Evolutionary conservation across 1,140 invertebrate genomes (phyloP).

Genomic region (Scaptomyza hsui): DNA sequence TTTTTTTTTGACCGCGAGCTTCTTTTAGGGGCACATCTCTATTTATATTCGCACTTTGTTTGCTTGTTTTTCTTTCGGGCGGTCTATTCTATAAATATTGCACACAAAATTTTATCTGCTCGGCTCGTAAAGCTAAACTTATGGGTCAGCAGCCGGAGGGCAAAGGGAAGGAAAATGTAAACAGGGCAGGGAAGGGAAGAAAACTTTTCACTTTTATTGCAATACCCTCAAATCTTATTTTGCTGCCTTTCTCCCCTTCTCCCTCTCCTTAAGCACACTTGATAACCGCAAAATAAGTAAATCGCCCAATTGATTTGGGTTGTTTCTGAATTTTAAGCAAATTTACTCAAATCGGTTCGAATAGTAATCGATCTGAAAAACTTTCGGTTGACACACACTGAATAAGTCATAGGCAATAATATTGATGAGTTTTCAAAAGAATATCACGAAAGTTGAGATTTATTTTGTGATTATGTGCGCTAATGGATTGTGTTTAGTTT

Average conservation of each 20-base stretch:
- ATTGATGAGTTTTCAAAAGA: not conserved
- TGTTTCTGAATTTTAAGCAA: not conserved
- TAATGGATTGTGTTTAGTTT: not conserved
- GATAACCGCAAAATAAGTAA: slow-evolving; percentile 28
- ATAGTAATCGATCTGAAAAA: not conserved
- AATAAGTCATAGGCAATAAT: not conserved
- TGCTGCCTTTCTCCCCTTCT: not conserved
- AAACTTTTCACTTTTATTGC: slow-evolving; percentile 60
- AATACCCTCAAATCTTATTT: slow-evolving; percentile 2
- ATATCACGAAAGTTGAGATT: not conserved
- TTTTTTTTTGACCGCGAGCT: not conserved
- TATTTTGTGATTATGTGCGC: no score
- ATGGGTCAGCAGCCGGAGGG: slow-evolving; percentile 52
- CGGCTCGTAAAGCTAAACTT: slow-evolving; percentile 52
- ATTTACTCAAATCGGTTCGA: not conserved
- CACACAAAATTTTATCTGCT: slow-evolving; percentile 49
- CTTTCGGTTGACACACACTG: not conserved
- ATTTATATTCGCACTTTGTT: slow-evolving; percentile 35
- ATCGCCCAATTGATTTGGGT: slow-evolving; percentile 35
- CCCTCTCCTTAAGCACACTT: slow-evolving; percentile 5
- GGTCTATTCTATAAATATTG: slow-evolving; percentile 42
- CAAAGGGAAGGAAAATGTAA: not conserved
- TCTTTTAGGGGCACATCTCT: slow-evolving; percentile 12
- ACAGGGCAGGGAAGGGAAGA: not conserved
- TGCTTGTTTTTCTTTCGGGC: not conserved